Percentiles rank a stretch among this genome's conserved stretches.
Evolutionary conservation across 1,140 invertebrate genomes (phyloP).

Genomic region (Drosophila dunni): DNA sequence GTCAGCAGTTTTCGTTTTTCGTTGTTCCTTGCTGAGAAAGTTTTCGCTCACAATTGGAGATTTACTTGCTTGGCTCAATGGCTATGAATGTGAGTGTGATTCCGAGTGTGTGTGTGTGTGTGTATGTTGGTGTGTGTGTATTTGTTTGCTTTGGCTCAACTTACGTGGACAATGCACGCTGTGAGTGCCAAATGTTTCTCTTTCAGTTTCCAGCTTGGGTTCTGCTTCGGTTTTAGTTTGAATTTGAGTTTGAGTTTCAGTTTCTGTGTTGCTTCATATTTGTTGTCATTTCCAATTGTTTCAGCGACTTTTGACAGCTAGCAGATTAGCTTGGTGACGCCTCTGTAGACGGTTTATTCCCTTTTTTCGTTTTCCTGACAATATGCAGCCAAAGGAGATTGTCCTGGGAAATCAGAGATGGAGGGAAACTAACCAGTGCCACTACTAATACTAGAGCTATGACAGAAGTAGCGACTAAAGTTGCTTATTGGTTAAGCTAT

Average conservation of each 20-base stretch:
- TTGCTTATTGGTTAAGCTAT: constrained; percentile 14
- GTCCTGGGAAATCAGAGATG: constrained; percentile 65
- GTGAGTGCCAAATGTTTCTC: neutral
- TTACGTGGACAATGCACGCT: constrained; percentile 40
- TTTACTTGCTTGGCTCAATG: constrained; percentile 46
- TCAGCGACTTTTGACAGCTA: constrained; percentile 78
- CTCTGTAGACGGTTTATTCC: constrained; percentile 29
- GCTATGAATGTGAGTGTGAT: constrained; percentile 5
- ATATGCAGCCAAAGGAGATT: constrained; percentile 36
- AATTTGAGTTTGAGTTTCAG: constrained; percentile 17
- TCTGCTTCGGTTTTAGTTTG: neutral
- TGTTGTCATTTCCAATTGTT: constrained; percentile 81
- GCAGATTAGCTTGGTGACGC: constrained; percentile 76
- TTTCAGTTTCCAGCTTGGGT: neutral
- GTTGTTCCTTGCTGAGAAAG: constrained; percentile 35
- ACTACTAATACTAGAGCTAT: neutral
- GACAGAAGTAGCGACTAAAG: neutral
- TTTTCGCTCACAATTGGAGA: constrained; percentile 57
- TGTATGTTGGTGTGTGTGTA: constrained; percentile 48
- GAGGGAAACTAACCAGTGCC: neutral
- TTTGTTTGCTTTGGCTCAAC: constrained; percentile 58
- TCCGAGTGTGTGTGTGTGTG: neutral
- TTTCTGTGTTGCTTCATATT: constrained; percentile 70
- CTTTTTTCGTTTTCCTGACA: constrained; percentile 6
- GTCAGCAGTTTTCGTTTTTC: constrained; percentile 78